Evolutionary conservation across 2,113 vertebrate species (phyloP).

Genomic region (Vimba vimba): DNA sequence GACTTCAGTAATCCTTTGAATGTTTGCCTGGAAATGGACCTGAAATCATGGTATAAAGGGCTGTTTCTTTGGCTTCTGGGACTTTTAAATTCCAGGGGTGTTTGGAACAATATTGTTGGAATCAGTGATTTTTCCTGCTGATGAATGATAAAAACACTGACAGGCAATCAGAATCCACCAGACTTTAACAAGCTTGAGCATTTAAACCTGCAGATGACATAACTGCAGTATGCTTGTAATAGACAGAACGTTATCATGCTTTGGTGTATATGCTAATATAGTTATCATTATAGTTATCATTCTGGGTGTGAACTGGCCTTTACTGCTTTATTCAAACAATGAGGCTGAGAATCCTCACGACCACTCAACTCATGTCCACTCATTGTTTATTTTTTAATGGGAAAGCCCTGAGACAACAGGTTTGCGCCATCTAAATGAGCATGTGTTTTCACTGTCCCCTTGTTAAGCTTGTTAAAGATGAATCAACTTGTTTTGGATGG

Average conservation of each 20-base stretch:
- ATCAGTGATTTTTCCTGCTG: background rate
- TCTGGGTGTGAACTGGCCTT: background rate
- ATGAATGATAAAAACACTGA: background rate
- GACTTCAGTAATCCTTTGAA: background rate
- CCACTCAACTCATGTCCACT: slow-evolving; percentile 10
- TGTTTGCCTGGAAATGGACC: background rate
- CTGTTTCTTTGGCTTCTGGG: background rate
- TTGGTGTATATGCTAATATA: background rate
- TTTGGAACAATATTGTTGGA: background rate
- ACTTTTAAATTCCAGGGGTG: background rate
- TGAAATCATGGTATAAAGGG: background rate
- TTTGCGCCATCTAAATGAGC: slow-evolving; percentile 42
- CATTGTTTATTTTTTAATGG: slow-evolving; percentile 2
- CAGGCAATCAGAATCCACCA: background rate
- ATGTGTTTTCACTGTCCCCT: slow-evolving; percentile 59
- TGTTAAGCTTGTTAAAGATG: slow-evolving; percentile 67
- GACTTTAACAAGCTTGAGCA: background rate
- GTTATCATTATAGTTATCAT: background rate
- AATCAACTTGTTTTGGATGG: slow-evolving; percentile 53
- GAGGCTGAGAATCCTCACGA: slow-evolving; percentile 20
- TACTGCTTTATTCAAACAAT: background rate
- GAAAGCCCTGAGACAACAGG: slow-evolving; percentile 24
- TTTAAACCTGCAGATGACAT: background rate
- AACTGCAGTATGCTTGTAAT: background rate
- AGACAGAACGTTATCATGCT: background rate